A percentile compares a stretch with the other conserved stretches of the same genome.
Evolutionary conservation across 2,113 vertebrate species (phyloP).

Genomic region (Oreochromis tanganicae): DNA sequence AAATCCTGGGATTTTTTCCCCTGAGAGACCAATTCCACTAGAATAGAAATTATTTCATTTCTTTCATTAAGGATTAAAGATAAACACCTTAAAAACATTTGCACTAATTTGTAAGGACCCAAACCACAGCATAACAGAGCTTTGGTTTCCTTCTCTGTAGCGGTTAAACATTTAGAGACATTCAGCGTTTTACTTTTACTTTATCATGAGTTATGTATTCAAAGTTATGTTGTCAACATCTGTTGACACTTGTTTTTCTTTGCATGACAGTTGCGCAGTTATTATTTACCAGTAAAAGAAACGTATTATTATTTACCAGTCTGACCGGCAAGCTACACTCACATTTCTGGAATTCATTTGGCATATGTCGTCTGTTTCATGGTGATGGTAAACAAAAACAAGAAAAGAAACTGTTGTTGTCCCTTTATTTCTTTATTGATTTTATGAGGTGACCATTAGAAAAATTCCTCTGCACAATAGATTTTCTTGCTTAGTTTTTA

Average conservation of each 20-base stretch:
- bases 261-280: accelerated
- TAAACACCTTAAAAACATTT: no score
- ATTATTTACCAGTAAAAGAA: neutral
- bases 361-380: neutral
- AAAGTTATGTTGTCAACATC: neutral
- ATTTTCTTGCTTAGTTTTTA: neutral
- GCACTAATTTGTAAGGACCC: no score
- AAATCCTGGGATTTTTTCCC: no score
- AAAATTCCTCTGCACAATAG: neutral
- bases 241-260: neutral
- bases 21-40: no score
- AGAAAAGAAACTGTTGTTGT: neutral
- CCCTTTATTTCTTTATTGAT: neutral
- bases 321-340: neutral
- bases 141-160: no score
- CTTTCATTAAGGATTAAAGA: no score
- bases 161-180: no score
- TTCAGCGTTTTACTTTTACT: no score
- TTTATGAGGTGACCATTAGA: neutral
- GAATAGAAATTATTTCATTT: no score
- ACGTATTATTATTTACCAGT: neutral
- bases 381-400: neutral
- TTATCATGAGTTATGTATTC: no score
- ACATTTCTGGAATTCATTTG: neutral
- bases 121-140: no score